phyloP scores from a whole-genome alignment of 1,140 invertebrate genomes.

The Zaprionus ghesquierei region DNA sequence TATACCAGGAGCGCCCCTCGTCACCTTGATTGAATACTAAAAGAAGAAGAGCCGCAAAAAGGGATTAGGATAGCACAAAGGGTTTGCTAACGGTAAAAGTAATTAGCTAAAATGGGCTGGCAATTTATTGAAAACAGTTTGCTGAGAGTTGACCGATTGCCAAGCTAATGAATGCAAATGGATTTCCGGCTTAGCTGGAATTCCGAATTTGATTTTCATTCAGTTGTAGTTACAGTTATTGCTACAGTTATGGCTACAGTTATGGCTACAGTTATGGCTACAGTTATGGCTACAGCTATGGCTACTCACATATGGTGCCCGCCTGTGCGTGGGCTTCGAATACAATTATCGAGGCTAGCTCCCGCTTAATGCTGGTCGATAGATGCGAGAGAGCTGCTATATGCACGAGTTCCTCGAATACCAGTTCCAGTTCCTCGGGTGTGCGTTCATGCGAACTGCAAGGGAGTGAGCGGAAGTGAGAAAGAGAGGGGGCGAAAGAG shows the following conservation, averaged over 20 bases:
- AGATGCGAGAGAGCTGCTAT: slow-evolving; percentile 92
- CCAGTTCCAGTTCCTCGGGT: slow-evolving; percentile 91
- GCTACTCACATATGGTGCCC: slow-evolving; percentile 89
- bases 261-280: neutral
- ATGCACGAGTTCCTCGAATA: slow-evolving; percentile 93
- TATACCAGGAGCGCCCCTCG: slow-evolving; percentile 95
- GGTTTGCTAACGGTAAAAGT: slow-evolving; percentile 6
- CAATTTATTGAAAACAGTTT: slow-evolving; percentile 50
- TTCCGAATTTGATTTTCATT: neutral
- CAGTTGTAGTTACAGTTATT: neutral
- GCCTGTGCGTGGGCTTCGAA: slow-evolving; percentile 92
- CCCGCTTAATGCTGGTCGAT: slow-evolving; percentile 92
- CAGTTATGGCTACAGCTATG: neutral
- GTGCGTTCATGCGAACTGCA: slow-evolving; percentile 89
- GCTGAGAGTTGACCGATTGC: neutral
- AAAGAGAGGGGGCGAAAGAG: too few relatives aligned
- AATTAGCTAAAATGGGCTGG: slow-evolving; percentile 39
- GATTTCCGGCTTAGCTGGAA: neutral
- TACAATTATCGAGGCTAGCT: slow-evolving; percentile 90
- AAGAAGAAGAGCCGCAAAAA: slow-evolving; percentile 29
- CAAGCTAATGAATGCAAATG: slow-evolving; percentile 13
- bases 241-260: neutral
- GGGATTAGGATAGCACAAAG: slow-evolving; percentile 14
- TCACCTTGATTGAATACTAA: slow-evolving; percentile 95
- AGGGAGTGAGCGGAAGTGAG: neutral